These are phyloP conservation scores for Rissa tridactyla DNA, from an alignment of 2,113 vertebrate genomes.

Conservation along the genomic window DNA sequence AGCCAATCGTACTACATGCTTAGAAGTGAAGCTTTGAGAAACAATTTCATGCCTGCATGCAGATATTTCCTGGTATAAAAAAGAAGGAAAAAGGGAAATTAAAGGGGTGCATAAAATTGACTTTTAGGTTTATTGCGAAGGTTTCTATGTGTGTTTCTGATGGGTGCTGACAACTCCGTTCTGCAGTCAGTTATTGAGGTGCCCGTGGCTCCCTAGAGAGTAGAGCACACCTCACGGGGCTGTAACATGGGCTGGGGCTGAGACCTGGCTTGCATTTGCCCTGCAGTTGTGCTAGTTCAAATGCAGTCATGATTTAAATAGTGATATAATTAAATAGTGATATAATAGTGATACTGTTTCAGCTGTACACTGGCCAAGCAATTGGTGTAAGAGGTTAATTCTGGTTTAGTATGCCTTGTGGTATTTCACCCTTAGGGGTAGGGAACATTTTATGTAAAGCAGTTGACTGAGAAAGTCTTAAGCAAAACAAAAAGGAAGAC, in stretches of 20 bases:
- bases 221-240: accelerated
- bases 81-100: neutral
- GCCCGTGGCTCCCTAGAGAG: accelerated
- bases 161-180: neutral
- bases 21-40: neutral
- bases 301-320: neutral
- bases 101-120: neutral
- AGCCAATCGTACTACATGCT: neutral
- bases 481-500: neutral
- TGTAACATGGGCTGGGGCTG: neutral
- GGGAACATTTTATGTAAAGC: neutral
- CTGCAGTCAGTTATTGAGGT: neutral
- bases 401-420: neutral
- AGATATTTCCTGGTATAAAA: neutral
- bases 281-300: neutral
- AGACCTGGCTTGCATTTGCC: neutral
- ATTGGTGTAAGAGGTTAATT: neutral
- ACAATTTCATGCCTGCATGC: neutral
- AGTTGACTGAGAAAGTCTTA: neutral
- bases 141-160: neutral
- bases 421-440: neutral
- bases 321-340: neutral
- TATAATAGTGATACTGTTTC: neutral
- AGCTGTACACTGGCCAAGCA: neutral
- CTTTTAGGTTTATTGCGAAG: neutral